Conservation (phyloP, 2,888 invertebrate genomes). For the Tinea pellionella region DNA sequence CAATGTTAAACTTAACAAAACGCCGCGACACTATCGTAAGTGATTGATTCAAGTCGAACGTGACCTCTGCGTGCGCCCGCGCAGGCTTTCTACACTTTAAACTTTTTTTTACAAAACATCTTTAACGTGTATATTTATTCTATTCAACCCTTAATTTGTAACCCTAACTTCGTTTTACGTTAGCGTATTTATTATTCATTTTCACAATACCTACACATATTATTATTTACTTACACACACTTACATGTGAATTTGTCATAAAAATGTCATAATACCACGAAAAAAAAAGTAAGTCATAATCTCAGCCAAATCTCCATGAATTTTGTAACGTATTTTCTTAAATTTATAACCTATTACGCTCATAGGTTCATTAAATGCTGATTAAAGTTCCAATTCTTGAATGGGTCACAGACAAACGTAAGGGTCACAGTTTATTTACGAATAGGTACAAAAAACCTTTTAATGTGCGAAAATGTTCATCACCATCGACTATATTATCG, state of each 20-base stretch:
- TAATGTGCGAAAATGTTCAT: not conserved
- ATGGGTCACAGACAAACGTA: not conserved
- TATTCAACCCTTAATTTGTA: not conserved
- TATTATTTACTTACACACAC: no score
- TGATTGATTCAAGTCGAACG: conserved; percentile 18
- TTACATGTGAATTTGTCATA: no score
- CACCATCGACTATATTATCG: not conserved
- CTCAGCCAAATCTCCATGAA: no score
- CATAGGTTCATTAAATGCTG: no score
- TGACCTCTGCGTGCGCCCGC: conserved; percentile 15
- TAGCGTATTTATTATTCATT: no score
- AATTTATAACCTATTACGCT: no score
- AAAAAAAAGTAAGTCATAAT: no score
- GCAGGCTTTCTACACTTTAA: conserved; percentile 15
- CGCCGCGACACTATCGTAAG: conserved; percentile 2
- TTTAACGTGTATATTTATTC: not conserved
- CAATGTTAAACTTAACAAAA: not conserved
- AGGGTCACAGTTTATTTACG: not conserved
- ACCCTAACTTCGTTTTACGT: not conserved
- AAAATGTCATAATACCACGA: no score
- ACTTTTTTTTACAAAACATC: conserved; percentile 1
- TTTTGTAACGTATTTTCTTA: no score
- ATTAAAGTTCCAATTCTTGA: no score
- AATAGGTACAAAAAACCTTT: not conserved
- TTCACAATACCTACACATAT: no score